Base-by-base conservation (phyloP, 2,888 invertebrate genomes). In the Osmoderma eremita region DNA sequence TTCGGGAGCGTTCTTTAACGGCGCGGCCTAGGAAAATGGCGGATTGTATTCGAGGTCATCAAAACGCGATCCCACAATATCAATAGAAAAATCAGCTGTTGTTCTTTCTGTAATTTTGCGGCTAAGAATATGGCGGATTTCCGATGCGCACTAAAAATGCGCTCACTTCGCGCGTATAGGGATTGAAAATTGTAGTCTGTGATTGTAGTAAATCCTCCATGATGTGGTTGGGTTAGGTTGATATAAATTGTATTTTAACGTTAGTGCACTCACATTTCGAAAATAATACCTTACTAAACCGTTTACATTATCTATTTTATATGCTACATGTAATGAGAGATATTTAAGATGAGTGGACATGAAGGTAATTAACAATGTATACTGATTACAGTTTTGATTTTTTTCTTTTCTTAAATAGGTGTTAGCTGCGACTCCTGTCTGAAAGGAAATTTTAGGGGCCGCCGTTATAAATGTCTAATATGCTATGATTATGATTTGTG, bases 371-470 rank as follows among this genome's bases (percentile, higher is more conserved):
- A 42, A 38, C 36, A 22, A 38, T 41, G 10, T 36, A 36, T 48
- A n/a, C 38, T 45, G 30, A 24, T 38, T 30, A 39, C 30, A 66
- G 10, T 30, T 30, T 49, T 45, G 38, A n/a, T 20, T 8, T 39
- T 61, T 50, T 30, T n/a, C 13, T 49, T 20, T 48, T 70, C 87
- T 76, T 83, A 30, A 30, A 30, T 30, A 96, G 98, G 98, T 87
- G 98, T 98, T 82, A 98, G 97, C 89, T 98, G 98, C 90, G 98
- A 98, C 91, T 95, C 96, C 81, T 98, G 98, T 89, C 89, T 96
- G 84, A 96, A 95, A 87, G 94, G 94, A 83, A 97, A 98, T 86
- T 98, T 98, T 84, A 90, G 94, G 84, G 98, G 98, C 79, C 91
- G 95, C 83, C 91, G 98, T 79, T 99, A 97, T 86, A 99, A 99